Conservation (phyloP, 2,888 invertebrate genomes). For the Petrolisthes manimaculis region DNA sequence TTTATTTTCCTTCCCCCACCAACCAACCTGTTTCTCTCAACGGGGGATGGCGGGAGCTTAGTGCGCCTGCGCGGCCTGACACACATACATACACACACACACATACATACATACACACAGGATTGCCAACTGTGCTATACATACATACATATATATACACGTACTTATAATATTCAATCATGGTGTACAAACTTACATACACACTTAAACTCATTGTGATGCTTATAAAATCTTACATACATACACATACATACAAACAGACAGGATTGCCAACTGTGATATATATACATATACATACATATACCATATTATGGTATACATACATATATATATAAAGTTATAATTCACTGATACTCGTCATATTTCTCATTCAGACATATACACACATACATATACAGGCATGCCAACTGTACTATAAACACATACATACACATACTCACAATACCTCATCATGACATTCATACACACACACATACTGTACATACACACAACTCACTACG, state of each 20-base stretch:
- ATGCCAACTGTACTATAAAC: background rate
- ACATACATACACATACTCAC: too few relatives aligned
- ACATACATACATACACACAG: background rate
- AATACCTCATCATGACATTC: too few relatives aligned
- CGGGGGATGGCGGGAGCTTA: slow-evolving; percentile 51
- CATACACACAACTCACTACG: background rate
- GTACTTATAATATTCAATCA: background rate
- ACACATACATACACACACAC: background rate
- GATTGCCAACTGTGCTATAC: background rate
- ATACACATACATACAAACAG: background rate
- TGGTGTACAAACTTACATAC: background rate
- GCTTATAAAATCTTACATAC: background rate
- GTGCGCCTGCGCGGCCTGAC: slow-evolving; percentile 47
- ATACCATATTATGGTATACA: background rate
- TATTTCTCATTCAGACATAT: background rate
- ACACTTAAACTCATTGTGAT: background rate
- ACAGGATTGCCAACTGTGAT: background rate
- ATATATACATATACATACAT: background rate
- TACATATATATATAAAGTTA: slow-evolving; percentile 11
- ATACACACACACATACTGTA: background rate
- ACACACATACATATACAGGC: background rate
- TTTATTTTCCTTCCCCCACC: slow-evolving; percentile 20
- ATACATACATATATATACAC: background rate
- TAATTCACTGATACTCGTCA: background rate
- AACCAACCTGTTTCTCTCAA: slow-evolving; percentile 40